Evolutionary conservation across 1,140 invertebrate genomes (phyloP), one percentile per base, ranked within the genome.

Genomic region (Drosophila lacertosa): DNA sequence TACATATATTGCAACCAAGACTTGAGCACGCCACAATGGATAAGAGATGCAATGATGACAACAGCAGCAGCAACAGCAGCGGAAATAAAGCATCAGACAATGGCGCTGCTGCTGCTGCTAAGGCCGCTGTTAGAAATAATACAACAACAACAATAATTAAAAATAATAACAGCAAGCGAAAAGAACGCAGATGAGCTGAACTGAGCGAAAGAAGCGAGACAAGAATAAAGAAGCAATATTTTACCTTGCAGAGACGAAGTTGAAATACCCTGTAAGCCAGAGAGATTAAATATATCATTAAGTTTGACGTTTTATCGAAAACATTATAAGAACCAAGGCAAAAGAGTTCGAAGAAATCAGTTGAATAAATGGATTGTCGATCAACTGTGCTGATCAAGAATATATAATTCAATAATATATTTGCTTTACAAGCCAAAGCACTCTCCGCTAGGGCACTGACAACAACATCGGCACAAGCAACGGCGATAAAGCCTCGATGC

Each of bases 1-100:
- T 20, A 62, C 77, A 82, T 82, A 62, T 81, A 82, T 82, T 73
- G 79, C 70, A 82, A 62, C 59, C 39, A 66, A 57, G 77, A 76
- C 77, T 81, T 83, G 62, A 83, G 79, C 79, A 83, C 79, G 79
- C 32, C 74, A 62, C 69, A 66, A 64, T 24, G 63, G 33, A 51
- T 47, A 57, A 58, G 32, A 59, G 47, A 20, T 15, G 37, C 24
- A 22, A 59, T n/a, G 51, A 57, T 33, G 53, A 63, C 32, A 48
- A 11, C 18, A 26, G 32, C 39, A 44, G 44, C 48, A 40, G 39
- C 58, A 60, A 45, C 37, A 53, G 39, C 63, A 51, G 53, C 60
- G 55, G 53, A 58, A 71, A 42, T 57, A 63, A 48, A 63, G 26
- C 35, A 35, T 16, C 47, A 66, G 53, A 77, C 75, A 77, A 77